Evolutionary conservation across 2,888 invertebrate genomes (phyloP), one percentile per base, ranked within the genome.

Genomic region (Chloromyia formosa): DNA sequence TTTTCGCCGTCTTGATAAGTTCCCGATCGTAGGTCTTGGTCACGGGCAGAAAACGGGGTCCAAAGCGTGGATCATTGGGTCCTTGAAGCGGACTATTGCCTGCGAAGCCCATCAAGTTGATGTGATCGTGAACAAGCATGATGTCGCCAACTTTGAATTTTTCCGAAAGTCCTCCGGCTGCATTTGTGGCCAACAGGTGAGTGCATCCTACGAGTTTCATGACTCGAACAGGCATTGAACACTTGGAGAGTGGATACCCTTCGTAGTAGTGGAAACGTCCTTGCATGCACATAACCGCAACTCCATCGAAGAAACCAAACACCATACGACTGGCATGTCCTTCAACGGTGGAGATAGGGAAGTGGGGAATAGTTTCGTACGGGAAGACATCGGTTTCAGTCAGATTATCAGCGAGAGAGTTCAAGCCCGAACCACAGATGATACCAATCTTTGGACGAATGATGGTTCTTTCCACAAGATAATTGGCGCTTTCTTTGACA

Each of bases 261-360:
- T 99, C 98, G 84, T 98, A 99, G 80, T 94, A 93, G 84, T 99
- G 98, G 86, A 98, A 96, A 73, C 98, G 88, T 16, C 98, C 99
- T 86, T 98, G 96, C 96, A 99, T 97, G 80, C 96, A 95, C 80
- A 98, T 93, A 0, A 97, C 93, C 0, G 92, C 90, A 2, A 94
- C 90, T 9, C 91, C 93, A 12, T 90, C 88, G 40, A 98, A 86
- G 64, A 88, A 88, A 0, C 99, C 98, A 82, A 98, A 96, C 49
- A 98, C 94, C 82, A 99, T 87, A 81, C 92, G 90, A 0, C 98
- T 98, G 22, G 91, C 93, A 86, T 98, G 98, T 0, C 98, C 97
- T 79, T 92, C 91, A 0, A 98, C 98, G 74, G 94, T 93, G 78
- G 96, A 96, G 20, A 92, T 87, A 0, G 98, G 98, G 84, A 99